Evolutionary conservation across 1,140 invertebrate species (phyloP).

Genomic region (Euborellia annulipes): DNA sequence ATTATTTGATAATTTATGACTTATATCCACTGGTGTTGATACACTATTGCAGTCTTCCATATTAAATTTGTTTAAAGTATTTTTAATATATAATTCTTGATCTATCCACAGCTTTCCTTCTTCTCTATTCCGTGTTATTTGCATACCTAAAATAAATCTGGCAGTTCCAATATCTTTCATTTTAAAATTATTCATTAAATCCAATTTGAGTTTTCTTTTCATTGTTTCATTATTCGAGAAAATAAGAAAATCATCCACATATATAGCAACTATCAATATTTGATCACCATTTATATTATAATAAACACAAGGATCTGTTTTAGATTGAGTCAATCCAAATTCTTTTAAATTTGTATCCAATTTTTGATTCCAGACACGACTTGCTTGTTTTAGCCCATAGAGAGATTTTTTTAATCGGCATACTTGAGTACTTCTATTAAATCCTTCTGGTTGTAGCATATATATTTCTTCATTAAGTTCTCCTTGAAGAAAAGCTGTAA

Average conservation of each 20-base stretch:
- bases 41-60: conserved; percentile 15
- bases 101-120: conserved; percentile 14
- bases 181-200: conserved; percentile 11
- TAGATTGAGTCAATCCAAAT: conserved; percentile 13
- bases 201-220: conserved; percentile 4
- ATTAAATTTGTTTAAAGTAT: conserved; percentile 13
- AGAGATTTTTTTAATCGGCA: conserved; percentile 13
- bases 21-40: conserved; percentile 12
- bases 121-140: conserved; percentile 7
- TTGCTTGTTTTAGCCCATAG: conserved; percentile 20
- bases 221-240: conserved; percentile 3
- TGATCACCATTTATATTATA: neutral
- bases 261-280: conserved; percentile 9
- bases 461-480: conserved; percentile 20
- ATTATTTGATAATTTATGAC: conserved; percentile 16
- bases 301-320: conserved; percentile 19
- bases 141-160: conserved; percentile 17
- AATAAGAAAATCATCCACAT: conserved; percentile 11
- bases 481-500: conserved; percentile 22
- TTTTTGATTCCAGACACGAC: conserved; percentile 16
- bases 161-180: conserved; percentile 14
- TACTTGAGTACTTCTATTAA: conserved; percentile 3
- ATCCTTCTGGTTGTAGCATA: conserved; percentile 11
- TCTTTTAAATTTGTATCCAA: conserved; percentile 14
- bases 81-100: conserved; percentile 13